Percentiles rank a stretch among this genome's conserved stretches.
Conservation (phyloP, 2,113 vertebrate species). For the Elachura formosa region DNA sequence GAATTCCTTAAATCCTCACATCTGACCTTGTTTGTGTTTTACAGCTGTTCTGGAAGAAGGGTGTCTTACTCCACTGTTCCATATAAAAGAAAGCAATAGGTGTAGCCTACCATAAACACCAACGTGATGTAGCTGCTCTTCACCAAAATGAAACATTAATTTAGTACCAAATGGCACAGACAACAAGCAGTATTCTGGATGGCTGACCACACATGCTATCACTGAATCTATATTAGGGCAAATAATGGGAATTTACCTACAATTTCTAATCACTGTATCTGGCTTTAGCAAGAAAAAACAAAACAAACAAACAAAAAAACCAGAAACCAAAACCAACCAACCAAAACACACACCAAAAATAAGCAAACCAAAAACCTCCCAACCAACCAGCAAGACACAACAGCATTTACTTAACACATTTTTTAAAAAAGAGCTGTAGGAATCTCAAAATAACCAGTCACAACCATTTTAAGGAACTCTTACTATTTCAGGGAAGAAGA, state of each 20-base stretch:
- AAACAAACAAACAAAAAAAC: not conserved
- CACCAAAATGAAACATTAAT: not conserved
- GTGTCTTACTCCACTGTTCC: not conserved
- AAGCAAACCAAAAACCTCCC: rapidly evolving
- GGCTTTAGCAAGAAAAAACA: not conserved
- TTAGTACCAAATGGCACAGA: not conserved
- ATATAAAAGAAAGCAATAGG: not conserved
- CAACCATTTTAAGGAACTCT: not conserved
- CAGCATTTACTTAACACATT: not conserved
- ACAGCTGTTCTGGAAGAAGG: not conserved
- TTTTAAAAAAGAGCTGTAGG: not conserved
- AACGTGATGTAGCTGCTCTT: not conserved
- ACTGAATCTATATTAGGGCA: not conserved
- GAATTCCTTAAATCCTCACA: not conserved
- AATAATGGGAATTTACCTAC: not conserved
- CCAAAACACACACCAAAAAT: too few relatives aligned
- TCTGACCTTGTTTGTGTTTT: not conserved
- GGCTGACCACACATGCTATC: not conserved
- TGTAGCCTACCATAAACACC: not conserved
- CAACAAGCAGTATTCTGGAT: not conserved
- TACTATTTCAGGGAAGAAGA: not conserved
- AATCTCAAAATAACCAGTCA: not conserved
- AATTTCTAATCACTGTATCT: not conserved
- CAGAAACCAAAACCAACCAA: not conserved
- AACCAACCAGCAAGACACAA: not conserved